Evolutionary conservation across 2,113 vertebrate genomes (phyloP), one percentile per base, ranked within the genome.

Genomic region (Chionis minor): DNA sequence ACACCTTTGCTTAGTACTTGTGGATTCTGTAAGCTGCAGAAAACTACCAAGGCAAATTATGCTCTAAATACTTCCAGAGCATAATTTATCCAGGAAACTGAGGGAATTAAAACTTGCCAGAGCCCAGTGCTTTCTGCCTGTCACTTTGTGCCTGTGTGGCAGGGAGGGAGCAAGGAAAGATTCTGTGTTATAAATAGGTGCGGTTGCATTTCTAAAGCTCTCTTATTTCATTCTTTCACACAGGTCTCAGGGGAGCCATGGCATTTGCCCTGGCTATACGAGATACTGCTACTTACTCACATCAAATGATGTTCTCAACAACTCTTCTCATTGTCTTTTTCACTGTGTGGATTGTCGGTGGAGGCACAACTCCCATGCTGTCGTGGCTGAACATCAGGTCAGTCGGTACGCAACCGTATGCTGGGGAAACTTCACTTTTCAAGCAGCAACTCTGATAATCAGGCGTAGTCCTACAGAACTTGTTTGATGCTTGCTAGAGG

Each of bases 231-330:
- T 94, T 95, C 47, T 84, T 77, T 67, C 6, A 6, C 55, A 5
- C 69, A 99, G 99, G 99, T 82, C 98, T 99, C 78, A 98, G 99
- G 20, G 99, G 99, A 85, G 99, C 99, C 4, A 99, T 99, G 99
- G 99, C 99, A 0, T 99, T 99, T 61, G 99, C 99, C 3, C 95
- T 99, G 95, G 99, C 99, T 44, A 99, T 99, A 95, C 98, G 99
- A 19, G 99, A 99, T 96, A 99, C 99, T 0, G 99, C 99, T 40
- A 99, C 99, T 23, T 99, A 99, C 23, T 99, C 99, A 4, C 98
- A 99, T 32, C 99, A 99, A 96, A 99, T 99, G 99, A 99, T 99
- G 99, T 99, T 99, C 98, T 99, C 99, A 24, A 99, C 99, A 70
- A 99, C 99, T 3, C 98, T 99, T 47, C 99, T 99, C 85, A 99